Base-by-base conservation (phyloP, 30 jellyfish, hydroid and myxozoan species). In the Pseudorhiza aurosa region DNA sequence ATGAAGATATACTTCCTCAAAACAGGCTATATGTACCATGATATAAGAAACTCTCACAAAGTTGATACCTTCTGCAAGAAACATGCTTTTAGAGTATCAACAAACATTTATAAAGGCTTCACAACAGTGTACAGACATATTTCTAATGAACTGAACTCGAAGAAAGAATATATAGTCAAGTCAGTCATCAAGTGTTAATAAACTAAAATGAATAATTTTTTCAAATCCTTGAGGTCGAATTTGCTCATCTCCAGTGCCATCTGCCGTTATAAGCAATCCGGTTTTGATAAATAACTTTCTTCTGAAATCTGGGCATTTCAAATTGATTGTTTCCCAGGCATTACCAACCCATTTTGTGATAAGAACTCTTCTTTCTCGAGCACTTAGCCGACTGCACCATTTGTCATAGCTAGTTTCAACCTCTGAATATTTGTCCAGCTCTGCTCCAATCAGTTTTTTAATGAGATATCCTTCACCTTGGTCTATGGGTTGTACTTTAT, bases 401-500 rank as follows among this genome's bases (percentile, higher is more conserved):
- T 65, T 65, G 64, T 45, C 80, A 30, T 30, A 65, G 32, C 14
- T 26, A 17, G 10, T 15, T 30, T 65, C 80, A 1, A 19, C 53
- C 53, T 70, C 72, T 18, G 30, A 22, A 70, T 42, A 70, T 9
- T 19, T 31, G 53, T 70, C 73, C 26, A 70, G 75, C 72, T 70
- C 31, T n/a, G 46, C 77, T 26, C 72, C 85, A 21, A 70, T 70
- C 8, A 70, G 53, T 45, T 42, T 30, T 70, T 70, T 70, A 29
- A 70, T 70, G 12, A 11, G 24, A 32, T 32, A 25, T 8, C 85
- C 51, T 70, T 45, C 85, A 21, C 85, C 85, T 27, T 70, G 85
- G 51, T 70, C 85, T 2, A 70, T 31, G 22, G 85, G 85, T 31
- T 39, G 72, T 28, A 43, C 75, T 45, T 70, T 70, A 42, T 70